Base-by-base conservation (phyloP, 2,888 invertebrate species). In the Hirtodrosophila histrioides region DNA sequence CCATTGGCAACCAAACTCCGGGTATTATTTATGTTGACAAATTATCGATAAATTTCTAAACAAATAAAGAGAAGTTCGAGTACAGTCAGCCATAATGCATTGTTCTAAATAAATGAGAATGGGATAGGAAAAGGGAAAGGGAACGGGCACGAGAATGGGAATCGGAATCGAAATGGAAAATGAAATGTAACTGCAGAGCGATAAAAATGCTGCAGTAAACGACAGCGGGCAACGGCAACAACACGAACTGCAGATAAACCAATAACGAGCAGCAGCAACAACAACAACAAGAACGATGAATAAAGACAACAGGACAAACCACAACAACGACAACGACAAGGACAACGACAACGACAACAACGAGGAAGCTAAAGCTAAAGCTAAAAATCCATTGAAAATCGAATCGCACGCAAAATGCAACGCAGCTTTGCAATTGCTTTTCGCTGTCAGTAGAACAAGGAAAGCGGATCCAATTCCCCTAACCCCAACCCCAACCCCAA, bases 11-110 rank as follows among this genome's bases (percentile, higher is more conserved):
- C 31, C 31, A 31, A 31, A 31, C 49, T 44, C 58, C 31, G 8
- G 48, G 39, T 67, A 65, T 80, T 60, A 74, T 62, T 71, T 61
- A 71, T 58, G 64, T 56, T 78, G 75, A 81, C 82, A 82, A 79
- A 78, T 81, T 80, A 77, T 71, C 85, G 71, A 75, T 84, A 75
- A 62, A 74, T 75, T 84, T 64, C 44, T 43, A 69, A 72, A 48
- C 71, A 81, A 67, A 74, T 68, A 71, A 62, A 50, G 46, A 55
- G 46, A 49, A 58, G 37, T 6, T 9, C 4, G 3, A 31, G 8
- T 5, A 57, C 49, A 35, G 58, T 60, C 24, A 43, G 37, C 24
- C 46, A 62, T 53, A 78, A 70, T 54, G 73, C 66, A 67, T 69
- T 80, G 81, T 68, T 64, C 61, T 50, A 63, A 69, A 72, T 62